Evolutionary conservation across 2,113 vertebrate species (phyloP), one percentile per base, ranked within the genome.

Genomic region (Pollachius pollachius): DNA sequence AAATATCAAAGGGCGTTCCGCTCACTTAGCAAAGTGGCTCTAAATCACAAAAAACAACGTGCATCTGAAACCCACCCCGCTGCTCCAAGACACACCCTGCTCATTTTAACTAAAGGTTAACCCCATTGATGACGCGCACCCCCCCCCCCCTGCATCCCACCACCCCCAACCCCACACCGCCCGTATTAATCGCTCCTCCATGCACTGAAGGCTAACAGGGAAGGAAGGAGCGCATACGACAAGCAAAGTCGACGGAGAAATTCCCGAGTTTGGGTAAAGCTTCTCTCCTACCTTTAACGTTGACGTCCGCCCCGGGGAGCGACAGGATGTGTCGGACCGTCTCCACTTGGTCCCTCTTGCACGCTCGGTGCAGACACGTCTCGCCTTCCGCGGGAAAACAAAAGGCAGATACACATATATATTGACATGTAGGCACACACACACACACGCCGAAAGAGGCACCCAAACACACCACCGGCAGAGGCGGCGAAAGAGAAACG

Each of bases 291-390:
- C 97, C 97, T 96, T 94, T 94, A 89, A 89, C 86, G 82, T 99
- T 99, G 91, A 96, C 89, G 81, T 97, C 95, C 72, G 61, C 90
- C 88, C 92, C 95, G 81, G 95, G 94, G 74, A 89, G 78, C 81
- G 93, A 90, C 64, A 99, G 94, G 88, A 96, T 94, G 83, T 89
- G 78, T 85, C 94, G 91, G 87, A 98, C 88, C 27, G 77, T 95
- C 73, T 95, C 93, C 90, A 97, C 94, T 89, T 96, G 94, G 95
- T 99, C 97, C 88, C 81, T 94, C 91, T 87, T 94, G 93, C 96
- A 98, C 84, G 94, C 94, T 93, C 76, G 93, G 92, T 99, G 97
- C 83, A 98, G 91, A 84, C 92, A 90, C 86, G 95, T 97, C 93
- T 98, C 94, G 89, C 96, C 96, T 99, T 93, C 80, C 89, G 92